Evolutionary conservation across 1,140 invertebrate genomes (phyloP).

Genomic region (Pseudachorutes palmiensis): DNA sequence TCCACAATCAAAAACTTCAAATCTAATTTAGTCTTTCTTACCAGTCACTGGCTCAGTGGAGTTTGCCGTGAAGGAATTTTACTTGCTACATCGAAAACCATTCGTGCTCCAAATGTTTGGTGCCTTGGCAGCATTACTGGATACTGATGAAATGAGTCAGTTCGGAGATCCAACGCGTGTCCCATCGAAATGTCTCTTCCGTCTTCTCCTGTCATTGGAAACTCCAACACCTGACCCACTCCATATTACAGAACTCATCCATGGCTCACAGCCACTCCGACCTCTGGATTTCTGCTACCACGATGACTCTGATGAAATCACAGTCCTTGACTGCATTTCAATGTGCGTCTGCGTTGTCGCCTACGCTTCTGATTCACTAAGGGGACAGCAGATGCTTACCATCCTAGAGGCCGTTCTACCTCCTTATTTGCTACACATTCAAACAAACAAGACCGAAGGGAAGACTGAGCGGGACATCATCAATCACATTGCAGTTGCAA

Average conservation of each 20-base stretch:
- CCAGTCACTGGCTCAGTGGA: constrained; percentile 90
- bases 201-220: constrained; percentile 81
- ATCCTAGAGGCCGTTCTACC: constrained; percentile 94
- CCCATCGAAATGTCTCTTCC: constrained; percentile 80
- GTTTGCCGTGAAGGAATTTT: constrained; percentile 97
- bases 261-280: constrained; percentile 90
- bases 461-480: constrained; percentile 91
- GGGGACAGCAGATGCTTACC: constrained; percentile 97
- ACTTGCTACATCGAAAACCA: constrained; percentile 94
- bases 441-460: constrained; percentile 75
- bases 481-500: constrained; percentile 84
- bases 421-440: constrained; percentile 87
- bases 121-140: constrained; percentile 88
- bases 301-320: constrained; percentile 89
- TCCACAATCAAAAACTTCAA: constrained; percentile 2
- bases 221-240: constrained; percentile 87
- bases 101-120: constrained; percentile 99
- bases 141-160: constrained; percentile 77
- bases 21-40: not conserved
- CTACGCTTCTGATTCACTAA: constrained; percentile 87
- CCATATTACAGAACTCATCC: constrained; percentile 87
- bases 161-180: constrained; percentile 59
- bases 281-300: constrained; percentile 96
- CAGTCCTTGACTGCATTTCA: constrained; percentile 85
- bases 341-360: constrained; percentile 95